phyloP scores from a whole-genome alignment of 2,888 invertebrate genomes.

The Latrodectus hesperus region DNA sequence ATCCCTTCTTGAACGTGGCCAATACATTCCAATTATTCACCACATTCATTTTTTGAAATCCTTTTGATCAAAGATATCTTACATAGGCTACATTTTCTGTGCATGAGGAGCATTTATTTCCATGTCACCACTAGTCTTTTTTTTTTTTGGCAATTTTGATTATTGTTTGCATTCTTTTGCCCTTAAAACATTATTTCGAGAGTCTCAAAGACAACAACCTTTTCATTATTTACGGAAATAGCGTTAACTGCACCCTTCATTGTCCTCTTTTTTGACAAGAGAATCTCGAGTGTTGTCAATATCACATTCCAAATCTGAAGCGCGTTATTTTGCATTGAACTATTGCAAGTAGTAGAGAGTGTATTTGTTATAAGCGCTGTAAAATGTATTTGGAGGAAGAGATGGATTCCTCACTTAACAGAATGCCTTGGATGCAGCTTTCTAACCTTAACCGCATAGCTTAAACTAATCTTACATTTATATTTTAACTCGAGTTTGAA shows the following conservation, averaged over 20 bases:
- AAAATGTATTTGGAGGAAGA: not conserved
- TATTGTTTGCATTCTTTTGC: not conserved
- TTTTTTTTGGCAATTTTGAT: not conserved
- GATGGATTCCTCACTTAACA: not conserved
- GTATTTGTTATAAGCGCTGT: not conserved
- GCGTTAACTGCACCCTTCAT: not conserved
- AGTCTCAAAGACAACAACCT: not conserved
- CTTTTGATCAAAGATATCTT: not conserved
- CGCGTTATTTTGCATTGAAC: not conserved
- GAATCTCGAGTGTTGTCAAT: not conserved
- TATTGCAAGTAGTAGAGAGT: not conserved
- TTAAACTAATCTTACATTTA: not conserved
- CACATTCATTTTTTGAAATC: not conserved
- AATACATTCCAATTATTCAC: not conserved
- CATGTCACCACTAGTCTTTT: not conserved
- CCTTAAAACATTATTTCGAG: not conserved
- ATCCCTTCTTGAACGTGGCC: not conserved
- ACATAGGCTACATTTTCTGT: not conserved
- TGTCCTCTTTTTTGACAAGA: not conserved
- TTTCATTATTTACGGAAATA: not conserved
- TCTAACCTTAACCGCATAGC: not conserved
- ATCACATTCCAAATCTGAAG: not conserved
- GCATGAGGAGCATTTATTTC: not conserved
- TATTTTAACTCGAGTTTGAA: not conserved
- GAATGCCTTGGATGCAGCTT: not conserved